Evolutionary conservation across 64 coral and sea anemone genomes (phyloP).

Genomic region (Montipora cactus): DNA sequence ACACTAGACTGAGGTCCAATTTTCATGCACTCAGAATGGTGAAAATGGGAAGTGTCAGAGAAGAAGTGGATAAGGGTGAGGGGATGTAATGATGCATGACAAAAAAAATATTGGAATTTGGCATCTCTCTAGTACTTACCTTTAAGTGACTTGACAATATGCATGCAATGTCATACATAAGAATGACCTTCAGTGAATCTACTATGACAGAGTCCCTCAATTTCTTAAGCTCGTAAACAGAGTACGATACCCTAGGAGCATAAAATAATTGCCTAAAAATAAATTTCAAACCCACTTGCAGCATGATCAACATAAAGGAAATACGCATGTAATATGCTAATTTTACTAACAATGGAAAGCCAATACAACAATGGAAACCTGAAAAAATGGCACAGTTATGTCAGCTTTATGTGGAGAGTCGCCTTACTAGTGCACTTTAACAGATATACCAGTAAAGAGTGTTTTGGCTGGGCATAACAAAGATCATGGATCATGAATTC

Average conservation of each 20-base stretch:
- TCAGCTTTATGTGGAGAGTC: neutral
- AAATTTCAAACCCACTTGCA: neutral
- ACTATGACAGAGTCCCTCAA: neutral
- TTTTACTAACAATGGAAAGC: no score
- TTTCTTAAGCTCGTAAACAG: neutral
- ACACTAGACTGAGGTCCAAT: neutral
- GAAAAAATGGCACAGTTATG: neutral
- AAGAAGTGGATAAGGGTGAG: neutral
- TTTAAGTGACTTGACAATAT: constrained; percentile 58
- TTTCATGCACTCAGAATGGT: neutral
- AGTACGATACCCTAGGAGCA: no score
- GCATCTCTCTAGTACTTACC: neutral
- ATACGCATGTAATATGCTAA: no score
- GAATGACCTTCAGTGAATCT: neutral
- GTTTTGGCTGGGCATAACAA: constrained; percentile 27
- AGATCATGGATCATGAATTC: constrained; percentile 37
- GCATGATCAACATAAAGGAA: no score
- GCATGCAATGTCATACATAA: constrained; percentile 43
- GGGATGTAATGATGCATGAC: neutral
- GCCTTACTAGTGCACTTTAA: neutral
- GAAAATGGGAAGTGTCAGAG: neutral
- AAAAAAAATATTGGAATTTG: neutral
- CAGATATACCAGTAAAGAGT: neutral
- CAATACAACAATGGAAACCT: no score
- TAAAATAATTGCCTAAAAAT: neutral